Evolutionary conservation across 2,888 invertebrate genomes (phyloP).

Genomic region (Polymixis flavicincta): DNA sequence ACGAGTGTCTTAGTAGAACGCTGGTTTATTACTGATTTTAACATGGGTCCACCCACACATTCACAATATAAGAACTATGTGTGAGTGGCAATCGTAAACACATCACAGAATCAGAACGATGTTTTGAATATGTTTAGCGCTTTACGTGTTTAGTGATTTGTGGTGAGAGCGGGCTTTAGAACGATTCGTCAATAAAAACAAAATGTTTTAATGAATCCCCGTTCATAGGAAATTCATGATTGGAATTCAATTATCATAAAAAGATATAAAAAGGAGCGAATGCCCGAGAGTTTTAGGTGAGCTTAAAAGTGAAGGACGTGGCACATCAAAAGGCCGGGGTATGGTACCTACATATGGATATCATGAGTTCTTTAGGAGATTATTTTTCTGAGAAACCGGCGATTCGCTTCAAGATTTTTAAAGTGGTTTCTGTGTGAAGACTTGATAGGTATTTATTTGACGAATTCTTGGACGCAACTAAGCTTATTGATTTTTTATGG

Average conservation of each 20-base stretch:
- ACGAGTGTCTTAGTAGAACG: no score
- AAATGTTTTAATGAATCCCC: slow-evolving; percentile 22
- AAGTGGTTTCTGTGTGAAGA: background rate
- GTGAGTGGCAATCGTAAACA: no score
- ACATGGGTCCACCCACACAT: no score
- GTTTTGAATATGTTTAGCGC: background rate
- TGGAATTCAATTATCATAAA: slow-evolving; percentile 37
- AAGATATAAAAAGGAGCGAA: slow-evolving; percentile 14
- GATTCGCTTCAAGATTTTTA: slow-evolving; percentile 9
- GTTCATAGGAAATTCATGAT: slow-evolving; percentile 46
- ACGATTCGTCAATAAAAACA: slow-evolving; percentile 3
- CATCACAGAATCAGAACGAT: background rate
- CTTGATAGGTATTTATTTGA: background rate
- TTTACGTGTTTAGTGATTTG: background rate
- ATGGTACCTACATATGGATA: slow-evolving; percentile 1
- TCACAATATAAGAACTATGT: no score
- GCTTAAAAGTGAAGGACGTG: slow-evolving; percentile 20
- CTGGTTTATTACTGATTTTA: no score
- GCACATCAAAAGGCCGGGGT: slow-evolving; percentile 32
- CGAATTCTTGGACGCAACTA: background rate
- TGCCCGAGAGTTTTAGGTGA: slow-evolving; percentile 11
- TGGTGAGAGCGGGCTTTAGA: background rate
- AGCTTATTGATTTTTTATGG: slow-evolving; percentile 14
- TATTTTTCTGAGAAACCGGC: slow-evolving; percentile 16
- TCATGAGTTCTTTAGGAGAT: slow-evolving; percentile 30